Base-by-base conservation (phyloP, 2,888 invertebrate species). In the Prosopocoilus inquinatus region DNA sequence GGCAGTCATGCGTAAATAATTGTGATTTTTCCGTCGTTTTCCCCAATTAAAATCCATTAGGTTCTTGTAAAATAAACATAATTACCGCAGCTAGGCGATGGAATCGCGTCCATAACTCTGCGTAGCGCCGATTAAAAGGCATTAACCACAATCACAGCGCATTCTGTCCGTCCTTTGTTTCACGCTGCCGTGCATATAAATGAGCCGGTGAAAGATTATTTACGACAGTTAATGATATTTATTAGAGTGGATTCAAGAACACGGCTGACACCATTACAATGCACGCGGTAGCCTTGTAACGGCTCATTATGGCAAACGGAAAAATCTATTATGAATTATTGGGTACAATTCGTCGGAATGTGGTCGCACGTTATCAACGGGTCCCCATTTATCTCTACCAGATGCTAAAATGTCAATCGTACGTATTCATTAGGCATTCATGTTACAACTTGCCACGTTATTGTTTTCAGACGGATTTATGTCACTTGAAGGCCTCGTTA, bases 311-410 rank as follows among this genome's bases (percentile, higher is more conserved):
- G 50, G 44, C 13, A 47, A 50, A 39, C 15, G 43, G 20, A 50
- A 50, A 44, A 50, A 50, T 43, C 9, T 11, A 8, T 28, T 34
- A 50, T 50, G 50, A 50, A 43, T 50, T 50, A 50, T 50, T 34
- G 20, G 32, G 13, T 43, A 34, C 15, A 43, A 34, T 50, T 11
- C 50, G 32, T 15, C 41, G 44, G 50, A 50, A 50, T 50, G 50
- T 41, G 20, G 41, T 46, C 50, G 49, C 35, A 34, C 54, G 43
- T 57, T 53, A 32, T 48, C 35, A 12, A 15, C 47, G 33, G 55
- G 47, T 32, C 50, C 35, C 60, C 60, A 64, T 62, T 63, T 62
- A 62, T 64, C 41, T 15, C 12, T 5, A 15, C 9, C 15, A 41
- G 13, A 41, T 41, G 12, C 41, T 41, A 4, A 41, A 41, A 41